Base-by-base conservation (phyloP, 1,140 invertebrate genomes). In the Sitobion miscanthi region DNA sequence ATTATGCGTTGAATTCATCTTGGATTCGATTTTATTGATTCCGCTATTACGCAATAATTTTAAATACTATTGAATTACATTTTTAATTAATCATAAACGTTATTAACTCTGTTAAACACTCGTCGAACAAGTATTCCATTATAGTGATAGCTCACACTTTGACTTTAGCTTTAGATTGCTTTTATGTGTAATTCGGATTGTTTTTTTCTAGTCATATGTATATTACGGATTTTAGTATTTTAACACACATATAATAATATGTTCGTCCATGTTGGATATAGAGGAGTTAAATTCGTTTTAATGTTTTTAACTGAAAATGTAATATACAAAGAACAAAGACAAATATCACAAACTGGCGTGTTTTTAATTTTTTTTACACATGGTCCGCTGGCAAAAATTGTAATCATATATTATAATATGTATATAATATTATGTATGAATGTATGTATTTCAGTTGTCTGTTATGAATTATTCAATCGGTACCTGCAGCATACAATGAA, bases 391-490 rank as follows among this genome's bases (percentile, higher is more conserved):
- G 21, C 30, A 47, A 89, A 89, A 89, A 38, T 89, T 52, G 49
- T 89, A 89, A 54, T 35, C n/a, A 54, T 14, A 21, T 88, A 88
- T 87, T 52, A 52, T 52, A 17, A 17, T 83, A 38, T 38, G 23
- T 35, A 83, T 83, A 9, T 2, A 42, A 42, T 42, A 42, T 42
- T 86, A 47, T 14, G 45, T 7, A 42, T 35, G 11, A 8, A 23
- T 89, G 11, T 54, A n/a, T 52, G 3, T 52, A n/a, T 52, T 89
- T 38, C 45, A 54, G n/a, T 38, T 54, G 62, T 83, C 69, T 35
- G n/a, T 92, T 52, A 92, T 92, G 69, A 92, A 92, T 92, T 92
- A 92, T 92, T 82, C 62, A 92, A 92, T 92, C n/a, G 77, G 91
- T 52, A 83, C 77, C 69, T 83, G 45, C 42, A 21, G 3, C n/a